phyloP scores from a whole-genome alignment of 2,113 vertebrate species.

The Sylvietta virens region DNA sequence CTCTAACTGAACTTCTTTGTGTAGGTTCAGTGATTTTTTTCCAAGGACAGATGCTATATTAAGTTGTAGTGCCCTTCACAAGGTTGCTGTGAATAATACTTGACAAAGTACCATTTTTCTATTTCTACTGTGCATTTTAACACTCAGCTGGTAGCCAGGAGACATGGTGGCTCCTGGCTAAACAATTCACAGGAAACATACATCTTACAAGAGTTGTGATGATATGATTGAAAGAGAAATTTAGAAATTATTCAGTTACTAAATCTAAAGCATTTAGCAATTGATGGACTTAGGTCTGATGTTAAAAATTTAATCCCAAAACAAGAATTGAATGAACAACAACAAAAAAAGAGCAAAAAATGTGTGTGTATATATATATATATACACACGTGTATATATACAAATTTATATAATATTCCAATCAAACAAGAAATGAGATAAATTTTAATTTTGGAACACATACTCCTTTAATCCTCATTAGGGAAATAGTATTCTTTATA shows the following conservation, averaged over 20 bases:
- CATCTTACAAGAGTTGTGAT: background rate
- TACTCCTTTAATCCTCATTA: background rate
- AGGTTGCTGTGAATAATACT: background rate
- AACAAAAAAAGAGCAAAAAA: background rate
- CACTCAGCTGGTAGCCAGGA: background rate
- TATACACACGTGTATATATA: rapidly evolving
- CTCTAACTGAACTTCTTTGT: background rate
- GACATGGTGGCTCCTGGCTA: background rate
- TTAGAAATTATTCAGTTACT: background rate
- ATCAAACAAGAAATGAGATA: background rate
- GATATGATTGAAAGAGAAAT: background rate
- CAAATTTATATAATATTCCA: background rate
- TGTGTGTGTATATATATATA: background rate
- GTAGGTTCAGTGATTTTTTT: background rate
- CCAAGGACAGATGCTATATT: background rate
- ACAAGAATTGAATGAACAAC: background rate
- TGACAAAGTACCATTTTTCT: background rate
- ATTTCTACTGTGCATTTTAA: background rate
- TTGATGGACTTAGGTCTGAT: background rate
- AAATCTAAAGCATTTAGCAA: background rate
- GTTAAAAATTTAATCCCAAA: background rate
- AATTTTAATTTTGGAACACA: background rate
- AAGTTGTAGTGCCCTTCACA: background rate
- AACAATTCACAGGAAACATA: background rate
- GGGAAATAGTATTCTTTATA: background rate